Conservation (phyloP, 2,113 vertebrate genomes). For the Marmota flaviventris region DNA sequence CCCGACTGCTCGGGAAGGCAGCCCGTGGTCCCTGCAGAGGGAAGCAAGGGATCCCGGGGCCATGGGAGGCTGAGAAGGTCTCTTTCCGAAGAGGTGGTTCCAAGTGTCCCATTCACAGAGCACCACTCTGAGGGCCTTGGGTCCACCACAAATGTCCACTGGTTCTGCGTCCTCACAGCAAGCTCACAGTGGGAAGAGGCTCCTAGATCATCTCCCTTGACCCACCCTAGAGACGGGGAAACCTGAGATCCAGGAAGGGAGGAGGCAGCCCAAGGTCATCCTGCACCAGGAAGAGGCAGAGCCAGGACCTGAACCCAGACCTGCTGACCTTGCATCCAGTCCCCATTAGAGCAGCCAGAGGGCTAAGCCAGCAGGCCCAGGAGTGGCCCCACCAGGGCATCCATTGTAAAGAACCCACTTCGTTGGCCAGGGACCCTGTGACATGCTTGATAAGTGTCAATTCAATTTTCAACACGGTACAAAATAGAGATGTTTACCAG, state of each 20-base stretch:
- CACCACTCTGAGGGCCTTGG: neutral
- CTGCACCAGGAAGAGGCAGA: neutral
- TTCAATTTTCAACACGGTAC: neutral
- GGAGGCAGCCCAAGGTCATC: neutral
- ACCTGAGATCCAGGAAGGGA: neutral
- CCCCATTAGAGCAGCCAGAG: neutral
- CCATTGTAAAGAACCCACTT: rapidly evolving
- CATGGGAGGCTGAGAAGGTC: neutral
- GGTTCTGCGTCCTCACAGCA: neutral
- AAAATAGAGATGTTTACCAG: neutral
- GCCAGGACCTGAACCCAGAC: neutral
- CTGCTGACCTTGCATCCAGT: neutral
- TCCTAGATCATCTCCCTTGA: neutral
- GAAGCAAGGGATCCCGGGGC: neutral
- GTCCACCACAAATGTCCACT: neutral
- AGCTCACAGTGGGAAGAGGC: neutral
- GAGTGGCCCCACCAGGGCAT: neutral
- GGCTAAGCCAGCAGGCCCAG: rapidly evolving
- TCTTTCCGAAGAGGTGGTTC: neutral
- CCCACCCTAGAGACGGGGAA: neutral
- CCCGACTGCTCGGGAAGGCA: neutral
- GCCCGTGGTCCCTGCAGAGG: neutral
- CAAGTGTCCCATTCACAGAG: neutral
- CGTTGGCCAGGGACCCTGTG: too few species aligned
- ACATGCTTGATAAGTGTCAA: neutral